phyloP scores from a whole-genome alignment of 2,888 invertebrate genomes.

The Metallyticus violacea region DNA sequence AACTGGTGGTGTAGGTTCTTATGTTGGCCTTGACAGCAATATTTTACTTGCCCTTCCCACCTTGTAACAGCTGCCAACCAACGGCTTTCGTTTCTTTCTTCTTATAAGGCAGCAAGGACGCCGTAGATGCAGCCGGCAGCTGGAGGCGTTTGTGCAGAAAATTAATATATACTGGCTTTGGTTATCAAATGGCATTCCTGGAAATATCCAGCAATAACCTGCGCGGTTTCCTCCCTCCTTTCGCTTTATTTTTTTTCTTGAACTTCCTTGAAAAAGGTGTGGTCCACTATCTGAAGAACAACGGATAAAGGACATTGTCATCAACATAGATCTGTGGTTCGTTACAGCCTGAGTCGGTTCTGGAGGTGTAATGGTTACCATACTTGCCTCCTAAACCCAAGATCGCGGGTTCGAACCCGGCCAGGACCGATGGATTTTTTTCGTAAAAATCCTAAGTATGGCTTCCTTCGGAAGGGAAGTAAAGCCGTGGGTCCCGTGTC shows the following conservation, averaged over 20 bases:
- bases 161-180: not conserved
- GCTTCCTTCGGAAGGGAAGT: too few relatives aligned
- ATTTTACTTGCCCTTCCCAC: not conserved
- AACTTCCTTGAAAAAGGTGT: not conserved
- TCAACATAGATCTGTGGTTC: too few relatives aligned
- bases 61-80: not conserved
- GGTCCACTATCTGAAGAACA: not conserved
- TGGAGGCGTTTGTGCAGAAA: not conserved
- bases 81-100: not conserved
- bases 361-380: too few relatives aligned
- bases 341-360: too few relatives aligned
- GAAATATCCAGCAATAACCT: not conserved
- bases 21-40: not conserved
- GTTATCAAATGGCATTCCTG: not conserved
- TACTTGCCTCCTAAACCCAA: too few relatives aligned
- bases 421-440: too few relatives aligned
- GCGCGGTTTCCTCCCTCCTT: not conserved
- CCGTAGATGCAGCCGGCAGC: not conserved
- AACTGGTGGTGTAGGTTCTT: not conserved
- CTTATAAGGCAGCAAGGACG: not conserved
- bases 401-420: too few relatives aligned
- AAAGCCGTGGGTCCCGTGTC: too few relatives aligned
- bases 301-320: too few relatives aligned
- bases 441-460: too few relatives aligned
- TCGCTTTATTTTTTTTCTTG: not conserved